Conservation (phyloP, 2,888 invertebrate species). For the Agelastica alni region DNA sequence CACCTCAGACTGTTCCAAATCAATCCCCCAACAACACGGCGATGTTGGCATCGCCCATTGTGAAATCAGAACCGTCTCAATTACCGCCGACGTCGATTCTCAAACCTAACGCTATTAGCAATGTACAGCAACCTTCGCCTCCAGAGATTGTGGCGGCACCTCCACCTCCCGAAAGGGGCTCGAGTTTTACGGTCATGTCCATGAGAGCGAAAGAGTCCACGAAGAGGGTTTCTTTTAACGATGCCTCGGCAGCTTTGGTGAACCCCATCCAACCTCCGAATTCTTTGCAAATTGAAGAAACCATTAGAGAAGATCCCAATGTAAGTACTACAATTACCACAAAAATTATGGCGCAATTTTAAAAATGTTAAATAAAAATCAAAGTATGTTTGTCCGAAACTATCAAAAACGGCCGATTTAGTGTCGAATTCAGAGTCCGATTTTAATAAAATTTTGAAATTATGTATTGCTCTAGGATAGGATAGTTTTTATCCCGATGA, state of each 20-base stretch:
- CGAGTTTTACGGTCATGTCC: slow-evolving; percentile 85
- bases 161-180: slow-evolving; percentile 85
- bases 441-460: no score
- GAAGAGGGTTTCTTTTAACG: slow-evolving; percentile 54
- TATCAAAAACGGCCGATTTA: no score
- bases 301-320: slow-evolving; percentile 77
- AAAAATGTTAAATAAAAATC: no score
- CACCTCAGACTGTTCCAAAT: slow-evolving; percentile 52
- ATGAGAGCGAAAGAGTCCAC: slow-evolving; percentile 58
- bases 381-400: no score
- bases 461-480: no score
- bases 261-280: slow-evolving; percentile 45
- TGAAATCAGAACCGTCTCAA: slow-evolving; percentile 46
- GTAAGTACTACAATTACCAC: slow-evolving; percentile 62
- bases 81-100: slow-evolving; percentile 52
- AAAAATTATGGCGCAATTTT: slow-evolving; percentile 7
- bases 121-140: slow-evolving; percentile 42
- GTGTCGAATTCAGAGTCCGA: no score
- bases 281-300: slow-evolving; percentile 57
- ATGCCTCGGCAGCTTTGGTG: slow-evolving; percentile 14
- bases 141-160: slow-evolving; percentile 60
- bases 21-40: slow-evolving; percentile 51
- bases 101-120: slow-evolving; percentile 48
- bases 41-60: slow-evolving; percentile 48
- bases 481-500: no score